phyloP scores from a whole-genome alignment of 2,113 vertebrate genomes.

The Antechinus flavipes region DNA sequence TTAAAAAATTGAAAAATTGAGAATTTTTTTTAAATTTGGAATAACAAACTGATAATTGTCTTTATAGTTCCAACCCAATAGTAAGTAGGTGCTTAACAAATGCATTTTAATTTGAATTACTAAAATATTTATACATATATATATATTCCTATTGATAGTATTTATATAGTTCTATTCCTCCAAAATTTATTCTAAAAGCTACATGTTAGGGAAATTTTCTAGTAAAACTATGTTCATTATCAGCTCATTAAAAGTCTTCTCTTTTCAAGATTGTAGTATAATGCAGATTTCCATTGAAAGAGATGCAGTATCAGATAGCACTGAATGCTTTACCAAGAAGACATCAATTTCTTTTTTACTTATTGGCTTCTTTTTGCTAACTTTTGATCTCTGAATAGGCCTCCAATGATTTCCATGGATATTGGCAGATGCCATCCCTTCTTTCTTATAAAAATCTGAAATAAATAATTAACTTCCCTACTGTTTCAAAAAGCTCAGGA shows the following conservation, averaged over 20 bases:
- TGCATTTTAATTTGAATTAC: background rate
- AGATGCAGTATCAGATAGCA: background rate
- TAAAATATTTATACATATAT: background rate
- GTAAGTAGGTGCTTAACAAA: background rate
- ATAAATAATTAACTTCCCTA: conserved; percentile 55
- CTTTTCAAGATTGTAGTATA: background rate
- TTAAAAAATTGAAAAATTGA: background rate
- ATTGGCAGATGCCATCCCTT: background rate
- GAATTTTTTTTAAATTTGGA: background rate
- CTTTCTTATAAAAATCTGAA: conserved; percentile 9
- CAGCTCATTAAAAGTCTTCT: background rate
- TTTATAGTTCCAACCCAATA: too few species aligned
- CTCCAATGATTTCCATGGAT: background rate
- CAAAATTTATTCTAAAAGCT: background rate
- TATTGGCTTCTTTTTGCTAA: background rate
- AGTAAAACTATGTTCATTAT: background rate
- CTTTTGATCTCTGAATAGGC: background rate
- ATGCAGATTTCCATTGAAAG: background rate
- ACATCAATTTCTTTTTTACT: background rate
- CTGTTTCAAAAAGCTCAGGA: conserved; percentile 49
- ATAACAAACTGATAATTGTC: background rate
- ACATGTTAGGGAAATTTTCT: background rate
- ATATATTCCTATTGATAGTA: background rate
- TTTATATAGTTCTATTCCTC: background rate
- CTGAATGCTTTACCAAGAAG: background rate